Evolutionary conservation across 1,140 invertebrate species (phyloP).

Genomic region (Bombus soroeensis): DNA sequence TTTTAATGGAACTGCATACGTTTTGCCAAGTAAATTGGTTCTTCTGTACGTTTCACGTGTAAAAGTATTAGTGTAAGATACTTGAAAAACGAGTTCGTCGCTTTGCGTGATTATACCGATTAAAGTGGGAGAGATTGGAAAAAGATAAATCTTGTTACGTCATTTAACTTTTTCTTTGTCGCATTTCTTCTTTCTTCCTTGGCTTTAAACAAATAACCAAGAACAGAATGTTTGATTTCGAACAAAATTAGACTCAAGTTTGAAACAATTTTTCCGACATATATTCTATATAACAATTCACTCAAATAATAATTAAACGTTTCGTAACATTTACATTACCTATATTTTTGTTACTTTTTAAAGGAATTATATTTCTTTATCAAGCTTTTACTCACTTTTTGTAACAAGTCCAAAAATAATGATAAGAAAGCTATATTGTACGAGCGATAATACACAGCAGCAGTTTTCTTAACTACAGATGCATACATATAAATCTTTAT

Average conservation of each 20-base stretch:
- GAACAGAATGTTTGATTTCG: background rate
- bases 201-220: background rate
- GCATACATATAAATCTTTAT: no score
- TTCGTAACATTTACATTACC: background rate
- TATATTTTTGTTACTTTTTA: no score
- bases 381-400: no score
- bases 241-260: background rate
- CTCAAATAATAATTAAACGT: background rate
- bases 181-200: background rate
- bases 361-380: no score
- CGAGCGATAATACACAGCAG: no score
- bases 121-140: conserved; percentile 1
- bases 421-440: no score
- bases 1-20: conserved; percentile 24
- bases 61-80: background rate
- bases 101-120: background rate
- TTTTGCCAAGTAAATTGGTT: conserved; percentile 8
- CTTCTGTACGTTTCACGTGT: background rate
- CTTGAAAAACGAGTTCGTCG: conserved; percentile 7
- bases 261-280: background rate
- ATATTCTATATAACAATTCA: background rate
- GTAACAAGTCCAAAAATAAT: no score
- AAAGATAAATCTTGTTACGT: conserved; percentile 9
- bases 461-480: no score
- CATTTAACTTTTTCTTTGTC: background rate